Base-by-base conservation (phyloP, 2,113 vertebrate genomes). In the Sapajus apella region DNA sequence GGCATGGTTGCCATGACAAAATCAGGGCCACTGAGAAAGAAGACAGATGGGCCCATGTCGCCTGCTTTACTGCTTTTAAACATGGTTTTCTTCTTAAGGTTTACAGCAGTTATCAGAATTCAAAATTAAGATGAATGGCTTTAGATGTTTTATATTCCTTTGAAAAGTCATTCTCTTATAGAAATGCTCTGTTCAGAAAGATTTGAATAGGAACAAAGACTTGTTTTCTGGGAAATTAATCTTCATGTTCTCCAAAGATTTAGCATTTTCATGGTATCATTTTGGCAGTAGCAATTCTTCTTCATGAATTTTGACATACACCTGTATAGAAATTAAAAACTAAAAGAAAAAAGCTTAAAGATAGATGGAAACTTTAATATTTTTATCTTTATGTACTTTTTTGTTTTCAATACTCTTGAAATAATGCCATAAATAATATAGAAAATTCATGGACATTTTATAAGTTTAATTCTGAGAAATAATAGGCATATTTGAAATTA, bases 401-500 rank as follows among this genome's bases (percentile, higher is more conserved):
- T 55, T 35, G 87, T 92, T 96, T 97, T 92, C 35, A 83, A 1
- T 80, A 80, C 47, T 21, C 77, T 83, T 95, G 72, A 89, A 95
- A 96, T 77, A 95, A 47, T 96, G 45, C 61, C 52, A 64, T 96
- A 97, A 96, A 95, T 91, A 96, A 75, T 50, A 77, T 10, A 81
- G 68, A 90, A n/a, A 96, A 96, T 93, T 94, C 84, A 88, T 92
- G 68, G 68, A 23, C 21, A 75, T 79, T 93, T 91, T 91, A 86
- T n/a, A 61, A 96, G 92, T 87, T 68, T 91, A 94, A 94, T 91
- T 97, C 66, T 95, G 77, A 94, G 82, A 73, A 96, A 58, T 94
- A 93, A 75, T 91, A 82, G 77, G 61, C 82, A 64, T 95, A 91
- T 80, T 97, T 83, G 64, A 97, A 97, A 96, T 93, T 73, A 91